Evolutionary conservation across 23 tunicate species (phyloP).

Genomic region (Ciona savignyi): DNA sequence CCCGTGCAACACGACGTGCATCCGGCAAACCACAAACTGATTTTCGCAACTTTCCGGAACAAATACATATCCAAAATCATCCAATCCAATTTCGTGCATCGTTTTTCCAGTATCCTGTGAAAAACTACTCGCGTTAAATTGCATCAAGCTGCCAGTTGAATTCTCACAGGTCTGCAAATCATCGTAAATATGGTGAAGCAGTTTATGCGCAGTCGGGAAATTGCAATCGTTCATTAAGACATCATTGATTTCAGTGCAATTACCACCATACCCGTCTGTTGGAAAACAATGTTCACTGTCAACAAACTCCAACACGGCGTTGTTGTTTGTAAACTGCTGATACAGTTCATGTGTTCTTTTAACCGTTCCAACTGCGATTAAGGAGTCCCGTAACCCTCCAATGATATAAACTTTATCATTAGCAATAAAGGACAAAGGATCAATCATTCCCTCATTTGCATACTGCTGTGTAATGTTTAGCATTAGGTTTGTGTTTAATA

Average conservation of each 20-base stretch:
- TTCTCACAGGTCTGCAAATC: background rate
- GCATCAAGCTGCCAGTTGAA: background rate
- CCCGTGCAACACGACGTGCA: slow-evolving; percentile 45
- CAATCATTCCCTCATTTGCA: slow-evolving; percentile 5
- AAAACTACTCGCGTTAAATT: slow-evolving; percentile 13
- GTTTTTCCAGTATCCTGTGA: background rate
- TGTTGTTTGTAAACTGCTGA: background rate
- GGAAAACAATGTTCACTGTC: slow-evolving; percentile 18
- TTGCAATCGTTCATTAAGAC: slow-evolving; percentile 22
- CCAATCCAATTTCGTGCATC: slow-evolving; percentile 17
- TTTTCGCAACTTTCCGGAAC: slow-evolving; percentile 19
- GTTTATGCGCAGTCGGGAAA: slow-evolving; percentile 18
- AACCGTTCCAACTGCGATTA: slow-evolving; percentile 16
- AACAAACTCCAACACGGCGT: background rate
- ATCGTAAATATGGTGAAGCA: slow-evolving; percentile 30
- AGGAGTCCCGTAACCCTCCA: slow-evolving; percentile 15
- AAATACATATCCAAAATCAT: slow-evolving; percentile 18
- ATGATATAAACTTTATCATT: slow-evolving; percentile 20
- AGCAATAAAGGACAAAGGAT: slow-evolving; percentile 1
- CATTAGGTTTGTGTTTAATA: slow-evolving; percentile 1
- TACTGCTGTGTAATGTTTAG: slow-evolving; percentile 1
- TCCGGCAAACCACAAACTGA: slow-evolving; percentile 7
- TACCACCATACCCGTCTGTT: slow-evolving; percentile 32
- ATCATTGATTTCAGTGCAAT: slow-evolving; percentile 2
- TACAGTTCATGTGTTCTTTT: slow-evolving; percentile 25